phyloP scores from a whole-genome alignment of 2,113 vertebrate species.

The Globicephala melas region DNA sequence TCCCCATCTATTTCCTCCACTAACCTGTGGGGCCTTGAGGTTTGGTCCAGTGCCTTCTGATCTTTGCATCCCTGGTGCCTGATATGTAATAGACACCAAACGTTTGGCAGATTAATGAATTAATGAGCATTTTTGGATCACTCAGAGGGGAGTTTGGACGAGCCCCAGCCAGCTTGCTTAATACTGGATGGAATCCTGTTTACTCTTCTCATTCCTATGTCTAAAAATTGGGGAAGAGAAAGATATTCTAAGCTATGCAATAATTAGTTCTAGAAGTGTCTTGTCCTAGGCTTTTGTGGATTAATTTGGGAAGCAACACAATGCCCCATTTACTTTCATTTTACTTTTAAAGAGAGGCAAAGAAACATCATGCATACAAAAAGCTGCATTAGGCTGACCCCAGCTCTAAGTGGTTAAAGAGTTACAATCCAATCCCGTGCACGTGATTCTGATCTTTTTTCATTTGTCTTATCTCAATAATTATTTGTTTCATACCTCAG shows the following conservation, averaged over 20 bases:
- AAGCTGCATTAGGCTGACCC: slow-evolving; percentile 9
- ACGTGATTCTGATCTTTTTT: slow-evolving; percentile 47
- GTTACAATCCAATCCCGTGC: slow-evolving; percentile 25
- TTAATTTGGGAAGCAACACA: slow-evolving; percentile 71
- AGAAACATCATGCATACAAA: slow-evolving; percentile 64
- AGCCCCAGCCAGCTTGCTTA: not conserved
- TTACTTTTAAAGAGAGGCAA: slow-evolving; percentile 66
- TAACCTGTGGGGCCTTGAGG: not conserved
- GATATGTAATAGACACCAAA: not conserved
- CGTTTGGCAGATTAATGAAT: slow-evolving; percentile 39
- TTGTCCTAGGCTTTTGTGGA: slow-evolving; percentile 60
- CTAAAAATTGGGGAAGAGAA: slow-evolving; percentile 13
- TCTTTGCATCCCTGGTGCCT: not conserved
- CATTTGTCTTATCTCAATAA: slow-evolving; percentile 64
- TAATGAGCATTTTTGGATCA: slow-evolving; percentile 19
- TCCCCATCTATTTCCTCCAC: not conserved
- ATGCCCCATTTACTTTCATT: slow-evolving; percentile 56
- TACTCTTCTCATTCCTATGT: not conserved
- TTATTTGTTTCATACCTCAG: slow-evolving; percentile 54
- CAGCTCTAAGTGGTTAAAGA: slow-evolving; percentile 53
- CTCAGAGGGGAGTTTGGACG: not conserved
- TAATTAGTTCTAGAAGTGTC: slow-evolving; percentile 54
- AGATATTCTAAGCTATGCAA: slow-evolving; percentile 21
- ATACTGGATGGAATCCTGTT: not conserved
- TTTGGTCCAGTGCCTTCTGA: not conserved